Conservation (phyloP, 2,888 invertebrate species). For the Hydrotaea cyrtoneurina region DNA sequence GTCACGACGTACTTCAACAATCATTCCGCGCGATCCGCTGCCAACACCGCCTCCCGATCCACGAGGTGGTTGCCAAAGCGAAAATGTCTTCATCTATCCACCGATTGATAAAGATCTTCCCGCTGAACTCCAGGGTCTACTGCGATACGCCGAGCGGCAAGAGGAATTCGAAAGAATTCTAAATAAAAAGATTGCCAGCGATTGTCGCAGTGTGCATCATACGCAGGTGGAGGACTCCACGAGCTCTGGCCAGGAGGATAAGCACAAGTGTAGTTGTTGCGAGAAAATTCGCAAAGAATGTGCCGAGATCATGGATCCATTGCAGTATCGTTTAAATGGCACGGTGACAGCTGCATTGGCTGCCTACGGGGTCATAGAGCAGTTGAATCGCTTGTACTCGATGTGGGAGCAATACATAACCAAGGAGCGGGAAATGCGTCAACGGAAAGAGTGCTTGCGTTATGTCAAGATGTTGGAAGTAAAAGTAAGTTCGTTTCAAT, state of each 20-base stretch:
- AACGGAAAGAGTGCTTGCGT: slow-evolving; percentile 85
- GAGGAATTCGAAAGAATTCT: slow-evolving; percentile 73
- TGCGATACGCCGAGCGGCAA: slow-evolving; percentile 73
- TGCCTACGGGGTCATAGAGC: slow-evolving; percentile 87
- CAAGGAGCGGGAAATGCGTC: slow-evolving; percentile 83
- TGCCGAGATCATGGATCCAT: slow-evolving; percentile 77
- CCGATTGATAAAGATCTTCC: slow-evolving; percentile 70
- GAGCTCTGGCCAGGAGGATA: slow-evolving; percentile 67
- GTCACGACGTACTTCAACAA: slow-evolving; percentile 67
- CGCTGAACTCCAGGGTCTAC: slow-evolving; percentile 73
- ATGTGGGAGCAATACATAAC: slow-evolving; percentile 84
- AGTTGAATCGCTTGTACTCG: slow-evolving; percentile 89
- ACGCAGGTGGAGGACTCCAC: slow-evolving; percentile 31
- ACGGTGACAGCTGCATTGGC: slow-evolving; percentile 83
- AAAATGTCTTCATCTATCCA: slow-evolving; percentile 76
- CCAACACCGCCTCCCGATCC: slow-evolving; percentile 76
- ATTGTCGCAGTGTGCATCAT: slow-evolving; percentile 68
- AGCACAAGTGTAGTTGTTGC: slow-evolving; percentile 73
- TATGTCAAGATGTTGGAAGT: slow-evolving; percentile 88
- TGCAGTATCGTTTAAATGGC: slow-evolving; percentile 83
- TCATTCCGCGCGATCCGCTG: slow-evolving; percentile 71
- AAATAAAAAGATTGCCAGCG: slow-evolving; percentile 73
- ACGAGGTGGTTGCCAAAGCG: slow-evolving; percentile 67
- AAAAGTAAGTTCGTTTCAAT: slow-evolving; percentile 47
- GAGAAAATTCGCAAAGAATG: slow-evolving; percentile 77